Base-by-base conservation (phyloP, 2,888 invertebrate species). In the Drosophila koepferae region DNA sequence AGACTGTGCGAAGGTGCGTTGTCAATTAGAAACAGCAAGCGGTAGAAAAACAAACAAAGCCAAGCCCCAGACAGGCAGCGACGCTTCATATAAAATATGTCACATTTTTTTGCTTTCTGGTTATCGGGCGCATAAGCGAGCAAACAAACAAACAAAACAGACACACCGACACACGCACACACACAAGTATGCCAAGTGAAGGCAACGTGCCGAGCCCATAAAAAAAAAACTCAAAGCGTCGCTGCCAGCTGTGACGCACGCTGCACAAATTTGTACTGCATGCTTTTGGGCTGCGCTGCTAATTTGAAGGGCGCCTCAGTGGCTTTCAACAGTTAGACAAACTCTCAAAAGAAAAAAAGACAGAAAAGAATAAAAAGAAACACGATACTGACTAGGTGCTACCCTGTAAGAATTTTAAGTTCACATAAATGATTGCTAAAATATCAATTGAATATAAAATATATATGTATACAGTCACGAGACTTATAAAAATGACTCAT, bases 151-250 rank as follows among this genome's bases (percentile, higher is more conserved):
- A 67, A 59, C 31, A 56, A 56, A 41, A 48, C 43, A 72, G 34
- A 58, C 56, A 43, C 31, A 44, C 55, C 31, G 41, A 41, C 28
- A 14, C 46, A 49, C 65, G 14, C 16, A 16, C 20, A 18, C 10
- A 41, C 41, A 14, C 48, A 46, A 64, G 20, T 43, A 62, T 55
- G 48, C 44, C 14, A 10, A 31, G 18, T 44, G 62, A 67, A 55
- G 62, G 59, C 64, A 76, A 86, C 79, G 87, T 81, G 86, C 85
- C 86, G 82, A 85, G 82, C 87, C 86, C 86, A 86, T 89, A 86
- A 86, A 89, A 82, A 86, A 89, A 77, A 66, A 68, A 66, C 49
- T 31, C 68, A 65, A 60, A 46, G 82, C 63, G 40, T 23, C 43
- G 53, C 69, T 59, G 69, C 61, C 23, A 53, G 36, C 56, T 41